These are phyloP conservation scores for Doris montereyensis DNA, from an alignment of 2,888 invertebrate species.

Conservation along the genomic window DNA sequence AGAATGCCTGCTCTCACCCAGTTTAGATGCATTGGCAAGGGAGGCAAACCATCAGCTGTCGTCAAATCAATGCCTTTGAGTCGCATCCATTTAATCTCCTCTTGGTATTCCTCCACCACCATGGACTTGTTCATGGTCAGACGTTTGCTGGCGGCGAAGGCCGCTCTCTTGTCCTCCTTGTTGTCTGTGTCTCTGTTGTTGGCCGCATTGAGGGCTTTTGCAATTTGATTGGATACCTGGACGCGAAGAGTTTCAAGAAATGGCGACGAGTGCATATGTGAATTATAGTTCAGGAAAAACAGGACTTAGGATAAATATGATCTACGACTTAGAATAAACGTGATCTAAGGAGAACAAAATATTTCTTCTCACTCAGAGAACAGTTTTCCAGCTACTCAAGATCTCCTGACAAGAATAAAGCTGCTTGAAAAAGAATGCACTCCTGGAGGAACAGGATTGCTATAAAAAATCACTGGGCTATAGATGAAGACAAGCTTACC, in stretches of 20 bases:
- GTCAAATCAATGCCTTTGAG: slow-evolving; percentile 89
- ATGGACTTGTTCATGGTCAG: slow-evolving; percentile 79
- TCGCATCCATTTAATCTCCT: slow-evolving; percentile 97
- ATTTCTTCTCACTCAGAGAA: too few relatives aligned
- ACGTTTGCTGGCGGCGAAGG: slow-evolving; percentile 37
- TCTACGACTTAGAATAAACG: too few relatives aligned
- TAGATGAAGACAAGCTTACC: too few relatives aligned
- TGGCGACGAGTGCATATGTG: too few relatives aligned
- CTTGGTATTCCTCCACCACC: slow-evolving; percentile 88
- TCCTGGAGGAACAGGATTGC: too few relatives aligned
- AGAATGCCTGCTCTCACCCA: slow-evolving; percentile 99
- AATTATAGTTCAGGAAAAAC: too few relatives aligned
- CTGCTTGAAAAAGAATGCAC: too few relatives aligned
- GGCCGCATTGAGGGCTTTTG: slow-evolving; percentile 81
- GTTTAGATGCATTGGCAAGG: slow-evolving; percentile 97
- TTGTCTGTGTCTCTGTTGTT: slow-evolving; percentile 41
- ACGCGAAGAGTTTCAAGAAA: too few relatives aligned
- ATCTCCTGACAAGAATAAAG: too few relatives aligned
- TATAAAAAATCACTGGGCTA: slow-evolving; percentile 20
- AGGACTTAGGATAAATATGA: too few relatives aligned
- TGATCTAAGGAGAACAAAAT: too few relatives aligned
- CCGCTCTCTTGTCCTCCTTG: slow-evolving; percentile 41
- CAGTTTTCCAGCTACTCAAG: too few relatives aligned
- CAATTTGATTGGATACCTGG: slow-evolving; percentile 89
- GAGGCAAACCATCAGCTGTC: slow-evolving; percentile 95